Evolutionary conservation across 2,888 invertebrate genomes (phyloP), one percentile per base, ranked within the genome.

Genomic region (Phragmatobia fuliginosa): DNA sequence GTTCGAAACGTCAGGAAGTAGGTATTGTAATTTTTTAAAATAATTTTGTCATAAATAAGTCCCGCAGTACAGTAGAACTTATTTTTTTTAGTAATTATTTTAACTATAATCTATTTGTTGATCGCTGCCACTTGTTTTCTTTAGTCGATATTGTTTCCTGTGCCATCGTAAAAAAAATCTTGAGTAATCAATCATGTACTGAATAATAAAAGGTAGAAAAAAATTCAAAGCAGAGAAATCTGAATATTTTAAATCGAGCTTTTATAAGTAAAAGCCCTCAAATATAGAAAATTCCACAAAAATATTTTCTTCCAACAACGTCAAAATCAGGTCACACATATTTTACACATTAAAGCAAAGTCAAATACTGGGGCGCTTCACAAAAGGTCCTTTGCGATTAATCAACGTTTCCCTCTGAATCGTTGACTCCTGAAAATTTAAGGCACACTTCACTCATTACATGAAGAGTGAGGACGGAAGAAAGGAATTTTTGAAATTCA

Each of bases 401-500:
- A 81, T 81, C 76, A 81, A 78, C 75, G 71, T 63, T 80, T 77
- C 70, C 70, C 76, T 56, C 72, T 63, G 66, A 72, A 77, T 72
- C 75, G 82, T 77, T 81, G 78, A 78, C 75, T 80, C 71, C 67
- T 75, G 74, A 75, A 81, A 80, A 80, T 81, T 76, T 78, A 67
- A 72, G 72, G 75, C 77, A 78, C 79, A 81, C 78, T 81, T 73
- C 81, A 73, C 76, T 81, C 78, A 81, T 81, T 82, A 81, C 77
- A 77, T 59, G 71, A 78, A 60, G 70, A 68, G 61, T 71, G 52
- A 61, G 66, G 62, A 25, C 31, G 70, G 67, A 75, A 77, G 72
- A 75, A 76, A 80, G 82, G 82, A 78, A 82, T 81, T 82, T 82
- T 80, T 77, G 77, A 80, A 81, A 82, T 81, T 82, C 74, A 73